phyloP scores from a whole-genome alignment of 2,113 vertebrate species.

The Chaenocephalus aceratus region DNA sequence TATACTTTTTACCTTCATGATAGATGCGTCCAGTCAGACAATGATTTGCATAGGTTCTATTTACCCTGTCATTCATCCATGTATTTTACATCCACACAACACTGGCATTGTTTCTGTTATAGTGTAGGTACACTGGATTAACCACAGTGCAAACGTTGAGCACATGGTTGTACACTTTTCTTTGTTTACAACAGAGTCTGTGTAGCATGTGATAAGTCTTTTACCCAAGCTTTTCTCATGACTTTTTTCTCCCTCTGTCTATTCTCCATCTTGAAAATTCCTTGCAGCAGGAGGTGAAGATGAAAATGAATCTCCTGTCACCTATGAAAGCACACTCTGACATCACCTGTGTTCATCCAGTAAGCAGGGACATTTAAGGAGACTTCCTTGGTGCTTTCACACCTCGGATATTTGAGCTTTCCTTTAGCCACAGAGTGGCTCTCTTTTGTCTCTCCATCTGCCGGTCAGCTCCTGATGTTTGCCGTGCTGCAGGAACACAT shows the following conservation, averaged over 20 bases:
- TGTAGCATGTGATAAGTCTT: neutral
- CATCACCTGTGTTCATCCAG: slow-evolving; percentile 1
- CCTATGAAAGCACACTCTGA: slow-evolving; percentile 85
- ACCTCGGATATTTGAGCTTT: slow-evolving; percentile 39
- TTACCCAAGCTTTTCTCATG: neutral
- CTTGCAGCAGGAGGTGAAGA: slow-evolving; percentile 52
- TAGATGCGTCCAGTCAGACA: neutral
- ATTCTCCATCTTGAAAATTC: slow-evolving; percentile 40
- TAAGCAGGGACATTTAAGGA: slow-evolving; percentile 16
- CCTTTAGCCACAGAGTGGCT: slow-evolving; percentile 59
- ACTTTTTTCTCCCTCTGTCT: neutral
- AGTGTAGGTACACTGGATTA: neutral
- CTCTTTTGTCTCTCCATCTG: slow-evolving; percentile 24
- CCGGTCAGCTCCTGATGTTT: slow-evolving; percentile 32
- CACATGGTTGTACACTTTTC: neutral
- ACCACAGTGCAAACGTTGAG: neutral
- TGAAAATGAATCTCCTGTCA: slow-evolving; percentile 74
- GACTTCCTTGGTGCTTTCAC: slow-evolving; percentile 16
- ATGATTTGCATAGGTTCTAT: slow-evolving; percentile 66
- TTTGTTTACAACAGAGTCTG: neutral
- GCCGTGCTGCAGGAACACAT: slow-evolving; percentile 34
- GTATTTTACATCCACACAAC: slow-evolving; percentile 28
- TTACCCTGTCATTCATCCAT: neutral
- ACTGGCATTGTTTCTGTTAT: slow-evolving; percentile 18
- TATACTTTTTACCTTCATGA: slow-evolving; percentile 1